Evolutionary conservation across 2,797 vertebrate species (phyloP).

Genomic region (Thalassophryne amazonica): DNA sequence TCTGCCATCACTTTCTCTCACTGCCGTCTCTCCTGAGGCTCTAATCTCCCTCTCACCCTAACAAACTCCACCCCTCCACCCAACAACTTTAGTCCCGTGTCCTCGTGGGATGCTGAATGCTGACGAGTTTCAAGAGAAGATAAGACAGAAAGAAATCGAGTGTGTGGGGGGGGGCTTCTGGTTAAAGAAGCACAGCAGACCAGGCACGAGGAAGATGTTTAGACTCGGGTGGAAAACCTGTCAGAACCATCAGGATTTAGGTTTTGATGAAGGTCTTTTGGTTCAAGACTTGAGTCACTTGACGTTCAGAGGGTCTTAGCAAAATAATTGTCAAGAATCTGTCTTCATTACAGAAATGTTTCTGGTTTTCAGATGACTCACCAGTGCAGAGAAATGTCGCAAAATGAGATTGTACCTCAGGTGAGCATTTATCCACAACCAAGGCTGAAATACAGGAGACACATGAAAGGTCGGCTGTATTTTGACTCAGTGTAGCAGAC

Average conservation of each 20-base stretch:
- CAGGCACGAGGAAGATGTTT: constrained; percentile 63
- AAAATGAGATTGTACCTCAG: neutral
- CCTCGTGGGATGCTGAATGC: constrained; percentile 1
- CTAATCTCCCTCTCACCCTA: constrained; percentile 3
- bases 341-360: constrained; percentile 15
- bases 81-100: neutral
- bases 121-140: constrained; percentile 8
- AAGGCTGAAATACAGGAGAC: too few species aligned
- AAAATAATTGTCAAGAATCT: constrained; percentile 36
- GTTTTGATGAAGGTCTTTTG: constrained; percentile 49
- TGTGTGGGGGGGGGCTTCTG: constrained; percentile 29
- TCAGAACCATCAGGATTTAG: constrained; percentile 59
- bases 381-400: neutral
- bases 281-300: constrained; percentile 49
- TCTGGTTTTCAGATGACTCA: constrained; percentile 14
- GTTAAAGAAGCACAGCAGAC: constrained; percentile 46
- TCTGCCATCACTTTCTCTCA: neutral
- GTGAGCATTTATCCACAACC: too few species aligned
- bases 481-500: too few species aligned
- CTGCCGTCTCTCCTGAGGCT: neutral
- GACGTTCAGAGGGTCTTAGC: constrained; percentile 42
- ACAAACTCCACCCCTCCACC: neutral
- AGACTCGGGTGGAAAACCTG: constrained; percentile 50
- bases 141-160: neutral
- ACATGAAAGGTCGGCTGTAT: too few species aligned